phyloP scores from a whole-genome alignment of 2,888 invertebrate species.

The Acanthosepion esculentum region DNA sequence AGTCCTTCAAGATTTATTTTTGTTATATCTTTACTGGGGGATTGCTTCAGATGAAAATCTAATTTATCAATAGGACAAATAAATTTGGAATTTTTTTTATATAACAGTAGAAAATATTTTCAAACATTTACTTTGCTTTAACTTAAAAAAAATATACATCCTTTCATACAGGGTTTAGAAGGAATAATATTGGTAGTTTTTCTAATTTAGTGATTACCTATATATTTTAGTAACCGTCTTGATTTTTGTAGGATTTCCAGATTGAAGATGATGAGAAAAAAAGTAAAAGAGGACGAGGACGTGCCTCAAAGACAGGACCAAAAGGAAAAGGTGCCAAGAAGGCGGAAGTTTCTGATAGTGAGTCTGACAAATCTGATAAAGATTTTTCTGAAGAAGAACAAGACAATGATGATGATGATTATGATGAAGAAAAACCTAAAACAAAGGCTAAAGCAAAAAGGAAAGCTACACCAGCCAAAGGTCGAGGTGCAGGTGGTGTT shows the following conservation, averaged over 20 bases:
- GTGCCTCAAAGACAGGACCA: background rate
- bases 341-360: conserved; percentile 41
- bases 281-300: conserved; percentile 4
- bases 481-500: conserved; percentile 49
- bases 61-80: too few relatives aligned
- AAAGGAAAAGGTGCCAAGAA: conserved; percentile 41
- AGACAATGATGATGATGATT: conserved; percentile 53
- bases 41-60: too few relatives aligned
- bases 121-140: too few relatives aligned
- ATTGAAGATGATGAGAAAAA: background rate
- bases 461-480: conserved; percentile 51
- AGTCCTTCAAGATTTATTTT: too few relatives aligned
- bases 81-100: too few relatives aligned
- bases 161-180: background rate
- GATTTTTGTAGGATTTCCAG: conserved; percentile 40
- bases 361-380: conserved; percentile 44
- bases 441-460: conserved; percentile 53
- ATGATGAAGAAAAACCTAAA: conserved; percentile 53
- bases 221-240: background rate
- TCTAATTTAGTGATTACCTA: background rate
- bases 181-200: background rate
- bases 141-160: too few relatives aligned
- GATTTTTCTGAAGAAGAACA: conserved; percentile 35
- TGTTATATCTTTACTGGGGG: too few relatives aligned
- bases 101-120: too few relatives aligned